A percentile compares a stretch with the other conserved stretches of the same genome.
Conservation (phyloP, 1,140 invertebrate genomes). For the Conus ventricosus region DNA sequence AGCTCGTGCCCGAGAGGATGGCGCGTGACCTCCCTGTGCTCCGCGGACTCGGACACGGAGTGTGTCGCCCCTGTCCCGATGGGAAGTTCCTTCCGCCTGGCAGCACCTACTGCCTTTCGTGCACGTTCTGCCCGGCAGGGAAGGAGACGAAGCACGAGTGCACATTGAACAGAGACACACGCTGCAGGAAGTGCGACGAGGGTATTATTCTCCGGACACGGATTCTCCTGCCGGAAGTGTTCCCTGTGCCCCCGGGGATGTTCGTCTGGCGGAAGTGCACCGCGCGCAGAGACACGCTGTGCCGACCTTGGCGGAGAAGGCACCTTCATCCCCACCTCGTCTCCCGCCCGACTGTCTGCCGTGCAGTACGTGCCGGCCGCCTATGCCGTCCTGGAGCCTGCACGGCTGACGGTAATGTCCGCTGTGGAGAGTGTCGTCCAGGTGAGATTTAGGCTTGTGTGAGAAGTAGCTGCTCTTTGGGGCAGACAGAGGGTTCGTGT, state of each 20-base stretch:
- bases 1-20: background rate
- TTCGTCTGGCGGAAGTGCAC: background rate
- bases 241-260: constrained; percentile 26
- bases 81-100: background rate
- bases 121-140: constrained; percentile 26
- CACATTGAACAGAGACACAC: constrained; percentile 14
- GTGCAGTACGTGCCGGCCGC: background rate
- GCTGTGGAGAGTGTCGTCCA: constrained; percentile 7
- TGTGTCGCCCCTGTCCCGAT: background rate
- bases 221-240: constrained; percentile 21
- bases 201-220: constrained; percentile 17
- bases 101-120: background rate
- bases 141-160: constrained; percentile 3
- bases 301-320: constrained; percentile 11
- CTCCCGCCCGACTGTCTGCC: background rate
- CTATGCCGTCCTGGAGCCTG: background rate
- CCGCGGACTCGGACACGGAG: background rate
- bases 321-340: constrained; percentile 3
- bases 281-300: background rate
- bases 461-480: too few species aligned
- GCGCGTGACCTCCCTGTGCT: background rate
- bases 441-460: background rate
- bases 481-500: too few species aligned
- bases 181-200: background rate
- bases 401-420: background rate